These are phyloP conservation scores for Botia almorhae DNA, from an alignment of 2,797 vertebrate genomes.

Conservation along the genomic window DNA sequence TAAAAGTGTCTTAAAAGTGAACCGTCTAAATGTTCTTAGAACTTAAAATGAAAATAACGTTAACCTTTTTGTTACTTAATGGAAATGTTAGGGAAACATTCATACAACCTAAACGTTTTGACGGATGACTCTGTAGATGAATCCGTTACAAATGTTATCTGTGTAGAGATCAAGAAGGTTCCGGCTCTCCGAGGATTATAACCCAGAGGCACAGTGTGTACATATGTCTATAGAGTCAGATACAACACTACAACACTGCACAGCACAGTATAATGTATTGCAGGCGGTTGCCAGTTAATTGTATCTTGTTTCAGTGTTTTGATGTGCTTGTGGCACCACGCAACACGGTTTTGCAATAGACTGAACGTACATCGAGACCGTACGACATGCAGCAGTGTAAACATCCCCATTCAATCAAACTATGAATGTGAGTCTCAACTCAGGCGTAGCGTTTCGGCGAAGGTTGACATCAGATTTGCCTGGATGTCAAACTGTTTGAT, in stretches of 20 bases:
- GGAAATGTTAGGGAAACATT: too few relatives aligned
- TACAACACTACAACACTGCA: not conserved
- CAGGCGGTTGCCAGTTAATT: conserved; percentile 14
- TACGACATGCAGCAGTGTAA: conserved; percentile 18
- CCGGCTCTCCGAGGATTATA: conserved; percentile 6
- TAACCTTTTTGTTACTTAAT: too few relatives aligned
- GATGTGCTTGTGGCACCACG: conserved; percentile 26
- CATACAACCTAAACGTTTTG: not conserved
- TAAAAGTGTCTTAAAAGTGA: too few relatives aligned
- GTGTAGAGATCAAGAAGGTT: not conserved
- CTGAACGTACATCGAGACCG: not conserved
- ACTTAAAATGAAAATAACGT: too few relatives aligned
- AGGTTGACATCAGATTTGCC: conserved; percentile 22
- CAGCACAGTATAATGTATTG: not conserved
- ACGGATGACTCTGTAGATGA: not conserved
- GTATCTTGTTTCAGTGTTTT: conserved; percentile 31
- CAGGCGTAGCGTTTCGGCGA: conserved; percentile 20
- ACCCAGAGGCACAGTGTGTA: conserved; percentile 15
- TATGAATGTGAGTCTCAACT: conserved; percentile 1
- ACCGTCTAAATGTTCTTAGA: too few relatives aligned
- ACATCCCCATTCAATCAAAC: conserved; percentile 10
- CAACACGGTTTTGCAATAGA: conserved; percentile 12
- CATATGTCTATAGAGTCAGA: conserved; percentile 1
- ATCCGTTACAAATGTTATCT: conserved; percentile 6
- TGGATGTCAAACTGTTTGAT: conserved; percentile 16